Conservation (phyloP, 2,113 vertebrate genomes). For the Guaruba guarouba region DNA sequence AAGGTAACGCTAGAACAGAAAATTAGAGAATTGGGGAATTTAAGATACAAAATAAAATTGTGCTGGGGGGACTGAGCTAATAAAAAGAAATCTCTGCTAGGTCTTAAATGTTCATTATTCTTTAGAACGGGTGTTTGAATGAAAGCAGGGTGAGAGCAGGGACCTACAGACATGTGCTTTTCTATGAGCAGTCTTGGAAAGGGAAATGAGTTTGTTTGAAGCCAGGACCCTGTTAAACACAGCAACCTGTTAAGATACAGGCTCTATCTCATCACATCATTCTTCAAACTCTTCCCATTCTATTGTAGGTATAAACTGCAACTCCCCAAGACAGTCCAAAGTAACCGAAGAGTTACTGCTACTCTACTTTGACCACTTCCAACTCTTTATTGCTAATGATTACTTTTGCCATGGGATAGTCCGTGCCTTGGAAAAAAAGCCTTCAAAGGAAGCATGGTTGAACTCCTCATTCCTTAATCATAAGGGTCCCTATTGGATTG, state of each 20-base stretch:
- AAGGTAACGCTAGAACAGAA: neutral
- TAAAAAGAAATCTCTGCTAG: neutral
- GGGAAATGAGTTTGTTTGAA: neutral
- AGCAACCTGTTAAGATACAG: neutral
- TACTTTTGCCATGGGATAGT: neutral
- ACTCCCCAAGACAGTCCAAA: neutral
- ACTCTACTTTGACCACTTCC: neutral
- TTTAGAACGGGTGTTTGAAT: neutral
- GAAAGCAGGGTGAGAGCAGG: neutral
- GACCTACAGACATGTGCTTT: neutral
- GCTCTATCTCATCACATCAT: neutral
- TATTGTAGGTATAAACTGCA: neutral
- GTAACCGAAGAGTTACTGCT: neutral
- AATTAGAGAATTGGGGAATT: neutral
- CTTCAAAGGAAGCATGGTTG: neutral
- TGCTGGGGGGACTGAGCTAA: neutral
- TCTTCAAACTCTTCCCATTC: neutral
- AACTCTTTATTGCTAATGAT: neutral
- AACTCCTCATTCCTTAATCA: conserved; percentile 14
- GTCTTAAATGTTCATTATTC: neutral
- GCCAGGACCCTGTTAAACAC: neutral
- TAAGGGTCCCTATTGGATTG: neutral
- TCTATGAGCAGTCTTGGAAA: neutral
- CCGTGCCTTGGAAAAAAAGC: neutral
- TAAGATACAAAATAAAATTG: neutral